Evolutionary conservation across 2,888 invertebrate species (phyloP), one percentile per base, ranked within the genome.

Genomic region (Sycophila texana): DNA sequence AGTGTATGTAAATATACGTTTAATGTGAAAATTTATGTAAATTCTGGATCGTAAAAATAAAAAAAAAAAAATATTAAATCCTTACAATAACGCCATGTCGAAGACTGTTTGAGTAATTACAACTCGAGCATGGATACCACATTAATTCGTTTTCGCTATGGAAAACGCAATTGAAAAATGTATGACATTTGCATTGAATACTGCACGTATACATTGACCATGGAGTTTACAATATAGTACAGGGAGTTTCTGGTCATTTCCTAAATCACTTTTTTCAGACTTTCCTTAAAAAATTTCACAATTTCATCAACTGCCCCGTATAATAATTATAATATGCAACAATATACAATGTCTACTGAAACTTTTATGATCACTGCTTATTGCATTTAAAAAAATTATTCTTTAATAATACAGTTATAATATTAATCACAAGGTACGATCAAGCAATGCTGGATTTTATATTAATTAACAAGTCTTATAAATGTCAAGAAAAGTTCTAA

Each of bases 241-340:
- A 76, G 66, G 77, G 47, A 76, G 76, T 22, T 39, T 77, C 58
- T 76, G 66, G 49, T 73, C 67, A 67, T 55, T 57, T 74, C 22
- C 18, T 60, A 74, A 73, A 71, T 13, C 53, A 61, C 47, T 63
- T 39, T 30, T 39, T 75, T 78, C 53, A 78, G 58, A 66, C 55
- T 72, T 60, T 58, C 22, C 67, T 61, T 57, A 58, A 26, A 12
- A 77, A 80, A 67, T 12, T 73, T 74, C 47, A 61, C 55, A 49
- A 67, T 60, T 78, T 77, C 61, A 20, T 39, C 39, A 71, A 77
- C 65, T 72, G 51, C 74, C 82, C 68, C 82, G 80, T 74, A 81
- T 77, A 84, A 82, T 82, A 81, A 75, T 39, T 83, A 84, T 72
- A 83, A 83, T 82, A 82, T 74, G 81, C 82, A 84, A 86, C 83